Conservation (phyloP, 2,113 vertebrate genomes). For the Tyrannus savana region DNA sequence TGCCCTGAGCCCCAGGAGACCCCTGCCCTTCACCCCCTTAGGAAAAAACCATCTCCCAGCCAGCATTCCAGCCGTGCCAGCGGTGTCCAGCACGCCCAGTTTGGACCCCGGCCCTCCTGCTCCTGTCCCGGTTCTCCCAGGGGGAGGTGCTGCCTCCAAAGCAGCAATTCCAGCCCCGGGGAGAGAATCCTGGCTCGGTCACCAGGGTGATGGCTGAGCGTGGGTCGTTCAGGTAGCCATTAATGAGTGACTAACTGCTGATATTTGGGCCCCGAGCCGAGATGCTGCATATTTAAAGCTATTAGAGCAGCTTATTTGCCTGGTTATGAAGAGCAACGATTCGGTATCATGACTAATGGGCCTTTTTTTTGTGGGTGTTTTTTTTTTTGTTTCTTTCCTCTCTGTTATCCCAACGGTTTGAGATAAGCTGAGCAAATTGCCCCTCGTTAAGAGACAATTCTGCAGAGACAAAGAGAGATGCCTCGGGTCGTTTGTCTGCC, state of each 20-base stretch:
- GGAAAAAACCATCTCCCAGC: background rate
- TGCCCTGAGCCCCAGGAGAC: background rate
- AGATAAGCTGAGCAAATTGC: slow-evolving; percentile 45
- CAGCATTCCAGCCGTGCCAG: background rate
- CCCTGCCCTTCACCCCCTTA: background rate
- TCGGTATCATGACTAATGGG: slow-evolving; percentile 57
- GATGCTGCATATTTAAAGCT: slow-evolving; percentile 52
- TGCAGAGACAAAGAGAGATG: background rate
- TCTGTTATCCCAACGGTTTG: background rate
- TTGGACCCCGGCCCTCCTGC: background rate
- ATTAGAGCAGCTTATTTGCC: slow-evolving; percentile 38
- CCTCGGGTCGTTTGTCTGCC: background rate
- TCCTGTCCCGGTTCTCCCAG: background rate
- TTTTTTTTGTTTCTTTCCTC: background rate
- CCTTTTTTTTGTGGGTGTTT: background rate
- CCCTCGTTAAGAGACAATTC: slow-evolving; percentile 35
- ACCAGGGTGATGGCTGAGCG: background rate
- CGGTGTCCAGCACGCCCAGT: background rate
- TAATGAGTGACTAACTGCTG: slow-evolving; percentile 57
- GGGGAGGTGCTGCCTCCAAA: background rate
- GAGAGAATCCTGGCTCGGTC: background rate
- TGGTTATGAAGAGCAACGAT: background rate
- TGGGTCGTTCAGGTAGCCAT: slow-evolving; percentile 42
- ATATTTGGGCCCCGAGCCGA: slow-evolving; percentile 33
- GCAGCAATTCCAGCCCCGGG: background rate